Conservation (phyloP, 2,888 invertebrate genomes). For the Laspeyria flexula region DNA sequence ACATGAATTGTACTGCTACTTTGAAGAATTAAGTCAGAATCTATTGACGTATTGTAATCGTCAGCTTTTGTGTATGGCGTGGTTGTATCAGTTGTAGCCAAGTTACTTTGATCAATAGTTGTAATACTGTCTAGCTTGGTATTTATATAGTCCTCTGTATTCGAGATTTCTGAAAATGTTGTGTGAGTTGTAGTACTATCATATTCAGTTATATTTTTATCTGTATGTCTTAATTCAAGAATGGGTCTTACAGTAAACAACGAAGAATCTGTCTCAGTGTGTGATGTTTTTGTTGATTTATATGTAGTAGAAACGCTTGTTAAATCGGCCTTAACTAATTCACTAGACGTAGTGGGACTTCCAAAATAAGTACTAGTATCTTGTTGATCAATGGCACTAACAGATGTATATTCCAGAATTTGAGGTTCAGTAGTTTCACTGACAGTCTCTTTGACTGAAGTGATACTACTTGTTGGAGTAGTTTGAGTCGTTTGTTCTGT, state of each 20-base stretch:
- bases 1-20: constrained; percentile 72
- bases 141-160: constrained; percentile 16
- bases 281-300: constrained; percentile 1
- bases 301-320: not conserved
- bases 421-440: constrained; percentile 6
- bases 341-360: not conserved
- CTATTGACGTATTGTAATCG: constrained; percentile 50
- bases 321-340: not conserved
- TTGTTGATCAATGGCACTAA: not conserved
- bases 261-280: not conserved
- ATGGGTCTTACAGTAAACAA: constrained; percentile 2
- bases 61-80: constrained; percentile 35
- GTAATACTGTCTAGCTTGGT: constrained; percentile 12
- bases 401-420: constrained; percentile 9
- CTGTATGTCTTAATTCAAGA: not conserved
- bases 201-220: constrained; percentile 1
- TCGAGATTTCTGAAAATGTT: constrained; percentile 15
- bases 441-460: not conserved
- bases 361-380: not conserved
- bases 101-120: constrained; percentile 15
- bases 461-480: constrained; percentile 2
- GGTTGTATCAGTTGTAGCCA: constrained; percentile 36
- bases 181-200: constrained; percentile 14
- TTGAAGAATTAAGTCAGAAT: constrained; percentile 63
- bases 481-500: not conserved